These are phyloP conservation scores for Diploptera punctata DNA, from an alignment of 2,888 invertebrate genomes.

Conservation along the genomic window DNA sequence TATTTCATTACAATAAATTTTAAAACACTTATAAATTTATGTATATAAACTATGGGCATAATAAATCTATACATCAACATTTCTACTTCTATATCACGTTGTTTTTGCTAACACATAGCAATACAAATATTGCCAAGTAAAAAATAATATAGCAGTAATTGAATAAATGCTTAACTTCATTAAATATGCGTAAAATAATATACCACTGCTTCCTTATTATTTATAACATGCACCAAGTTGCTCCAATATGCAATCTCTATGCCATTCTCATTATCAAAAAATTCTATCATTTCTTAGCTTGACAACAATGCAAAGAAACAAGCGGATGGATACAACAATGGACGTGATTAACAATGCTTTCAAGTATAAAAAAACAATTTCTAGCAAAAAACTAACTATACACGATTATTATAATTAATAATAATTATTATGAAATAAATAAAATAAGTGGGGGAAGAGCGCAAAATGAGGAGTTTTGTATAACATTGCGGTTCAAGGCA, in stretches of 20 bases:
- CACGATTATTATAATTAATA: no score
- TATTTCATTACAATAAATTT: not conserved
- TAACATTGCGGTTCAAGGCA: no score
- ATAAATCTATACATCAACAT: conserved; percentile 29
- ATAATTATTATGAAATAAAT: conserved; percentile 18
- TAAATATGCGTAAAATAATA: conserved; percentile 4
- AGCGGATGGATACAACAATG: conserved; percentile 18
- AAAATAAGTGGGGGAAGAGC: not conserved
- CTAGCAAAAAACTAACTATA: conserved; percentile 18
- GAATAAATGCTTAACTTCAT: conserved; percentile 6
- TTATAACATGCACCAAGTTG: not conserved
- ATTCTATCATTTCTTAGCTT: not conserved
- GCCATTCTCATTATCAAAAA: not conserved
- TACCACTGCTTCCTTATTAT: no score
- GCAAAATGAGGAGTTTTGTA: no score
- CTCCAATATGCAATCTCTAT: not conserved
- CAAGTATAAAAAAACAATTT: conserved; percentile 6
- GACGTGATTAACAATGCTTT: conserved; percentile 13
- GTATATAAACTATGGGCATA: conserved; percentile 26
- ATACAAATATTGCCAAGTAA: conserved; percentile 10
- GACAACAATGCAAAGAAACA: not conserved
- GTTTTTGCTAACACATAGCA: conserved; percentile 22
- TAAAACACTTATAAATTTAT: conserved; percentile 17
- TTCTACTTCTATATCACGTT: conserved; percentile 22
- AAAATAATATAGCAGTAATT: conserved; percentile 1